These are phyloP conservation scores for Polypedilum pembai DNA, from an alignment of 1,140 invertebrate genomes.

Conservation along the genomic window DNA sequence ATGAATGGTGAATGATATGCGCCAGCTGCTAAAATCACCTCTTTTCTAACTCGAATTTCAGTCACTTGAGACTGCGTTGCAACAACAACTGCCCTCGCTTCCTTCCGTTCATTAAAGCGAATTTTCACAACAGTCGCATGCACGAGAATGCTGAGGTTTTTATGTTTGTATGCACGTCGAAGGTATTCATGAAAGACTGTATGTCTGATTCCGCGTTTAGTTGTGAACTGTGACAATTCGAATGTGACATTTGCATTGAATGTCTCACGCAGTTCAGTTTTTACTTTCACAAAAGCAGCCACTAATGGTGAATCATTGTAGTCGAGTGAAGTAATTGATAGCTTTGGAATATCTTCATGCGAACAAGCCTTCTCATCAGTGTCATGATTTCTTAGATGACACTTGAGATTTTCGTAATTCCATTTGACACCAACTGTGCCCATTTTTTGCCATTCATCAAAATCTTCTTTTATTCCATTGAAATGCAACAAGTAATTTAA, in stretches of 20 bases:
- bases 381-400: constrained; percentile 43
- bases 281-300: constrained; percentile 44
- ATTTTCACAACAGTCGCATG: constrained; percentile 52
- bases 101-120: constrained; percentile 33
- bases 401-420: constrained; percentile 48
- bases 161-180: constrained; percentile 52
- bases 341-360: background rate
- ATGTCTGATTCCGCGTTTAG: constrained; percentile 57
- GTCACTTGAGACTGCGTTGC: background rate
- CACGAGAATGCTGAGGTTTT: constrained; percentile 61
- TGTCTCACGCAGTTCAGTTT: constrained; percentile 39
- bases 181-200: constrained; percentile 61
- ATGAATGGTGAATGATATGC: constrained; percentile 63
- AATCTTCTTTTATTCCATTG: constrained; percentile 53
- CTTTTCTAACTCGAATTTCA: constrained; percentile 49
- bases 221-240: constrained; percentile 38
- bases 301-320: constrained; percentile 38
- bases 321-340: background rate
- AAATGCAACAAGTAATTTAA: constrained; percentile 62
- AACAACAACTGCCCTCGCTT: constrained; percentile 35
- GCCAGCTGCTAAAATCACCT: constrained; percentile 63
- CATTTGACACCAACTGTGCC: constrained; percentile 47
- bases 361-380: background rate
- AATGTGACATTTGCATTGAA: constrained; percentile 32
- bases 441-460: constrained; percentile 47